phyloP scores from a whole-genome alignment of 1,140 invertebrate genomes.

The Campodea augens region DNA sequence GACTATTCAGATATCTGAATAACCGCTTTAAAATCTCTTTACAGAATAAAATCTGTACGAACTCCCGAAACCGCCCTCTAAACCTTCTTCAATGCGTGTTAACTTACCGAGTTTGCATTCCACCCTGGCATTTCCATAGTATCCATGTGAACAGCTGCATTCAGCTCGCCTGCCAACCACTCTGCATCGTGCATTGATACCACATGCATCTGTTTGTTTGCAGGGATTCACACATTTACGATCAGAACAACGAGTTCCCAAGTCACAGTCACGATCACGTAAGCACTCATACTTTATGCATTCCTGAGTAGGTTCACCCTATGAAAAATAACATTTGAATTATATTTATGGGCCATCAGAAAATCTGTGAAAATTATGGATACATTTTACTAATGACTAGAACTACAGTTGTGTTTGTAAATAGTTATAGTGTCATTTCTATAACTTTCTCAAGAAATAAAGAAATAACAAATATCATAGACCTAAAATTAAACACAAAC shows the following conservation, averaged over 20 bases:
- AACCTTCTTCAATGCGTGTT: no score
- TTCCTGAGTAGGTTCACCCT: conserved; percentile 41
- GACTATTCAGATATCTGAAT: no score
- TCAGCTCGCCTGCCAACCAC: conserved; percentile 49
- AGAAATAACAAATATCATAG: no score
- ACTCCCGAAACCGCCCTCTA: no score
- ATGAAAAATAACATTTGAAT: not conserved
- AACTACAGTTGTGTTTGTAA: no score
- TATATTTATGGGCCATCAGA: not conserved
- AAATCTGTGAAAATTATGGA: no score
- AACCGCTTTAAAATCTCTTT: no score
- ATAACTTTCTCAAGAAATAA: no score
- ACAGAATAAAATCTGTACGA: no score
- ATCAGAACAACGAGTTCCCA: conserved; percentile 49
- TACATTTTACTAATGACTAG: no score
- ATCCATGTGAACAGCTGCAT: conserved; percentile 67
- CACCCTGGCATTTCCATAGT: conserved; percentile 56
- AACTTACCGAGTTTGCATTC: conserved; percentile 45
- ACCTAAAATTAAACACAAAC: no score
- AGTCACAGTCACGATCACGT: conserved; percentile 52
- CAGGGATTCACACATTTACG: conserved; percentile 70
- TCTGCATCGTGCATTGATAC: conserved; percentile 67
- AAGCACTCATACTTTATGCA: conserved; percentile 57
- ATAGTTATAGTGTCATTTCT: no score
- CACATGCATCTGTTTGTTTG: conserved; percentile 49